Evolutionary conservation across 2,797 vertebrate genomes (phyloP).

Genomic region (Myoxocephalus aenaeus): DNA sequence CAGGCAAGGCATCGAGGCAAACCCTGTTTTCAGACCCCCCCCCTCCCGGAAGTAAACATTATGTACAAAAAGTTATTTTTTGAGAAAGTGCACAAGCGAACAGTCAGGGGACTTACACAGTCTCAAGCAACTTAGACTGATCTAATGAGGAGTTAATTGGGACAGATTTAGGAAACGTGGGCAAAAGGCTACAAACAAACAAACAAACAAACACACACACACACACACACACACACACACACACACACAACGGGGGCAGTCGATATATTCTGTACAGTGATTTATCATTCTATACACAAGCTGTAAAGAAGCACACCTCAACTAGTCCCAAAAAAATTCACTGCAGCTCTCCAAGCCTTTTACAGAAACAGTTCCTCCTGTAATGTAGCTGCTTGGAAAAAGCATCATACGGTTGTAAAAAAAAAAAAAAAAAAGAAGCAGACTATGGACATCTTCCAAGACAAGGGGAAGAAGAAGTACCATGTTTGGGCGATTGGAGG

Average conservation of each 20-base stretch:
- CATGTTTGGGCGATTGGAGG: slow-evolving; percentile 59
- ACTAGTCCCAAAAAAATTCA: slow-evolving; percentile 33
- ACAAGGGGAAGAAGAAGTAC: slow-evolving; percentile 64
- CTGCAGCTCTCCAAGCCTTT: slow-evolving; percentile 37
- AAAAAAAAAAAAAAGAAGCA: slow-evolving; percentile 38
- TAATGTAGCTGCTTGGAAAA: slow-evolving; percentile 32
- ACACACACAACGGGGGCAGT: slow-evolving; percentile 10
- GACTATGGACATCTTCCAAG: slow-evolving; percentile 40
- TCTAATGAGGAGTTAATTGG: slow-evolving; percentile 7
- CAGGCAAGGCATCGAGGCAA: slow-evolving; percentile 36
- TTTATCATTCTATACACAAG: slow-evolving; percentile 54
- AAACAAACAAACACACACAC: slow-evolving; percentile 11
- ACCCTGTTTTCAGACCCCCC: slow-evolving; percentile 46
- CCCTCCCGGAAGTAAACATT: slow-evolving; percentile 63
- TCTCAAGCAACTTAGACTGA: slow-evolving; percentile 36
- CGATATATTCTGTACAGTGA: slow-evolving; percentile 57
- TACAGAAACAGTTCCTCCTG: slow-evolving; percentile 44
- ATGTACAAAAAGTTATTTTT: slow-evolving; percentile 67
- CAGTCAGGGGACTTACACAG: slow-evolving; percentile 34
- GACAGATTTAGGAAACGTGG: slow-evolving; percentile 27
- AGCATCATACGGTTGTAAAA: slow-evolving; percentile 18
- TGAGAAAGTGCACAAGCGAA: slow-evolving; percentile 79
- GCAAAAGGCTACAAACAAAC: slow-evolving; percentile 12
- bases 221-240: neutral
- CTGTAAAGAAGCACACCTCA: slow-evolving; percentile 45